Evolutionary conservation across 2,113 vertebrate species (phyloP).

Genomic region (Porphyrio hochstetteri): DNA sequence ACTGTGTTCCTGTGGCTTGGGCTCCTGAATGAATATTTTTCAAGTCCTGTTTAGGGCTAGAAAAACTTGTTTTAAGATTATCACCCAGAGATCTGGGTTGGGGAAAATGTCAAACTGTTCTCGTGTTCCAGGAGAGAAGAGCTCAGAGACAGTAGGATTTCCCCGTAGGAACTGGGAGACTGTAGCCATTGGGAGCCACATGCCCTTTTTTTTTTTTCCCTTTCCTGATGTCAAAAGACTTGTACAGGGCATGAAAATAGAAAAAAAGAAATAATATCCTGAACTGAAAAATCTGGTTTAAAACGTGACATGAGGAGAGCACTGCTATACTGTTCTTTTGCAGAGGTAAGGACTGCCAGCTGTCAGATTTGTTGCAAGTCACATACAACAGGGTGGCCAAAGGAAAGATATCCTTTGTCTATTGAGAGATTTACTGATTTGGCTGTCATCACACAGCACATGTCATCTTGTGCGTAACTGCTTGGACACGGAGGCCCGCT

Average conservation of each 20-base stretch:
- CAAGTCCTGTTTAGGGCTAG: no score
- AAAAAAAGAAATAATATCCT: neutral
- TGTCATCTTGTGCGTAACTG: neutral
- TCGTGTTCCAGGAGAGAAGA: neutral
- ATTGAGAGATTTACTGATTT: slow-evolving; percentile 3
- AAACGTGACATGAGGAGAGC: neutral
- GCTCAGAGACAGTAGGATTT: neutral
- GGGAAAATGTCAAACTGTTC: neutral
- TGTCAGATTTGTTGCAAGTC: neutral
- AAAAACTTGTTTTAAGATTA: no score
- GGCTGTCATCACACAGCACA: neutral
- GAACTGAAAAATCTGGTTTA: neutral
- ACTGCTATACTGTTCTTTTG: neutral
- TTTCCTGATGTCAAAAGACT: neutral
- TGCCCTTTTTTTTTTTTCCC: neutral
- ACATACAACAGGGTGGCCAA: neutral
- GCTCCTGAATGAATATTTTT: no score
- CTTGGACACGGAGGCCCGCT: neutral
- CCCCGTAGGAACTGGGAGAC: neutral
- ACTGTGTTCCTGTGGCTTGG: no score
- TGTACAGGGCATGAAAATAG: neutral
- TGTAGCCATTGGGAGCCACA: neutral
- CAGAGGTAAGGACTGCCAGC: neutral
- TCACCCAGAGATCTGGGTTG: no score
- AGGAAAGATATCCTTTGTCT: neutral